Evolutionary conservation across 2,888 invertebrate genomes (phyloP).

Genomic region (Clanis bilineata): DNA sequence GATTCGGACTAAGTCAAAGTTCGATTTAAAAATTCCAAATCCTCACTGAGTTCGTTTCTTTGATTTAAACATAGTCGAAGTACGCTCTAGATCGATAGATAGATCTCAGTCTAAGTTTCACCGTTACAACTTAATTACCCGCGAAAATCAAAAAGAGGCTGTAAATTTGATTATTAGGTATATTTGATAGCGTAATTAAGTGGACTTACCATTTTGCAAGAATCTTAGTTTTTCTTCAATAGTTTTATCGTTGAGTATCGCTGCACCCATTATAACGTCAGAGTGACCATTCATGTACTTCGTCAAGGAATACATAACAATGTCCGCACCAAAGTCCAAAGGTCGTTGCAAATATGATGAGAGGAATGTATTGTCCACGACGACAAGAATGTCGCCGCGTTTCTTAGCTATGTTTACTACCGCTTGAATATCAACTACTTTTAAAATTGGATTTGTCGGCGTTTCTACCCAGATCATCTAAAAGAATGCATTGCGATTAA

Average conservation of each 20-base stretch:
- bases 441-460: conserved; percentile 97
- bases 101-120: too few species aligned
- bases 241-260: conserved; percentile 87
- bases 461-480: conserved; percentile 96
- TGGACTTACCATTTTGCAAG: conserved; percentile 89
- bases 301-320: conserved; percentile 95
- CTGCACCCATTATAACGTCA: conserved; percentile 98
- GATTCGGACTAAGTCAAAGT: too few species aligned
- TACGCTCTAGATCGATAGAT: too few species aligned
- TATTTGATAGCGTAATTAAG: not conserved
- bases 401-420: conserved; percentile 84
- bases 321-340: conserved; percentile 93
- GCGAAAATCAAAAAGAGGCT: too few species aligned
- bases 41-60: too few species aligned
- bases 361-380: conserved; percentile 97
- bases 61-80: too few species aligned
- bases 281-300: conserved; percentile 99
- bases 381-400: conserved; percentile 83
- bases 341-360: conserved; percentile 96
- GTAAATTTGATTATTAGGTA: not conserved
- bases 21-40: too few species aligned
- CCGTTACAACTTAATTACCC: too few species aligned
- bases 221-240: conserved; percentile 89
- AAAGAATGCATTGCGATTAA: conserved; percentile 38
- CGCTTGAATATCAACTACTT: conserved; percentile 92